Base-by-base conservation (phyloP, 2,113 vertebrate genomes). In the Thymallus thymallus region DNA sequence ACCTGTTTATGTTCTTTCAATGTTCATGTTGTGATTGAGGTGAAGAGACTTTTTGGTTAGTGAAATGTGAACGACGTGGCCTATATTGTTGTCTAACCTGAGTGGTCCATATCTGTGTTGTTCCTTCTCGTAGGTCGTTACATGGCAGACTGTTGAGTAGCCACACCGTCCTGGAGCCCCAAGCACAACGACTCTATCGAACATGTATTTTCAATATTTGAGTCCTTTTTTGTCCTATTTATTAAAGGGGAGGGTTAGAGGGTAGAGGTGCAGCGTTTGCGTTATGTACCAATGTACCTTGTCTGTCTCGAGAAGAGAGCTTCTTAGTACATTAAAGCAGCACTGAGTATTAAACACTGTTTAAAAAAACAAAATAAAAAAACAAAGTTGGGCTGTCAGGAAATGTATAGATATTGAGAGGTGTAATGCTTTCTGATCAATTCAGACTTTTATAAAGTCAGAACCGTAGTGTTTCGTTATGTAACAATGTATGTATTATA, bases 291-390 rank as follows among this genome's bases (percentile, higher is more conserved):
- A 75, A 76, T 81, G 82, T 82, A 82, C 80, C 85, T 90, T 92
- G 90, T 80, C 81, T 78, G 63, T 48, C 61, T 62, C 30, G 26
- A 75, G 80, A 88, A 79, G 86, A 85, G 87, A 92, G 84, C 90
- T 88, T 87, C 86, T 89, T 90, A 88, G 93, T 92, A 92, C 88
- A 92, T 88, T 87, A 88, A 91, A 90, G 88, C 95, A 95, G 96
- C 96, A 97, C 96, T 97, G 95, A 97, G 94, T 95, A 89, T 92
- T 91, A 89, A 94, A 93, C 90, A 95, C 92, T 97, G 91, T 95
- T 88, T 87, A 86, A 91, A 91, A 91, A 87, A 76, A 76, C 55
- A 79, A 70, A 77, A 63, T 22, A 66, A 90, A 86, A 61, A 69
- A 77, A 77, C 76, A 64, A 79, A 86, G 82, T 86, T 84, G 85